These are phyloP conservation scores for Sinocyclocheilus anshuiensis DNA, from an alignment of 2,113 vertebrate genomes.

Conservation along the genomic window DNA sequence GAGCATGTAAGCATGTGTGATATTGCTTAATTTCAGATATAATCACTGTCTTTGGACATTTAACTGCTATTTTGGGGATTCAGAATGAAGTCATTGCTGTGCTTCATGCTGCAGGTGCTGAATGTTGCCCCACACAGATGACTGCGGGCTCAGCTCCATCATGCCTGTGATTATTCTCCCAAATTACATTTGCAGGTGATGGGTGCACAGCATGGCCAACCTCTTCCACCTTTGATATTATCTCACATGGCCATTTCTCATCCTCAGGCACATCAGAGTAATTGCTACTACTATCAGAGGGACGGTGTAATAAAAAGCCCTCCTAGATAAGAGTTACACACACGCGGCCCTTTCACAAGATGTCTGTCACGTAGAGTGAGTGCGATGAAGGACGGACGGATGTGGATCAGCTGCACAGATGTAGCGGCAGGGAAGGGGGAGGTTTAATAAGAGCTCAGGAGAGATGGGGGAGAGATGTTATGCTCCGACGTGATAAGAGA, in stretches of 20 bases:
- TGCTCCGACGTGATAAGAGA: background rate
- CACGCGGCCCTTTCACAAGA: background rate
- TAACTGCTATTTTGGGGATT: background rate
- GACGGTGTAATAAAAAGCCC: conserved; percentile 36
- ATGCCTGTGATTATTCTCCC: conserved; percentile 33
- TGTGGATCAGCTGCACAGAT: conserved; percentile 18
- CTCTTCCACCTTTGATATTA: conserved; percentile 39
- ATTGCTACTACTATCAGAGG: conserved; percentile 20
- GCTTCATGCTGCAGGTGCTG: background rate
- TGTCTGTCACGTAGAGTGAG: background rate
- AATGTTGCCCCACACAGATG: background rate
- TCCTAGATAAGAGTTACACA: conserved; percentile 35
- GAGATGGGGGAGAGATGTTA: conserved; percentile 20
- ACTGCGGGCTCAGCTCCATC: conserved; percentile 32
- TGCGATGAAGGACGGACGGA: conserved; percentile 23
- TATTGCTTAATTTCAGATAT: background rate
- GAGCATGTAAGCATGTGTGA: background rate
- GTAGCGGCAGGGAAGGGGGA: conserved; percentile 17
- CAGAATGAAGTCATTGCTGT: background rate
- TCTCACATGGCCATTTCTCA: conserved; percentile 35
- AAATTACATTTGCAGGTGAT: conserved; percentile 49
- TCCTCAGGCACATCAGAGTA: conserved; percentile 43
- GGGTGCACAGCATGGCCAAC: background rate
- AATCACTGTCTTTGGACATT: conserved; percentile 7
- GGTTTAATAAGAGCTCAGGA: conserved; percentile 42